These are phyloP conservation scores for Pogonocherus hispidulus DNA, from an alignment of 2,888 invertebrate genomes.

Conservation along the genomic window DNA sequence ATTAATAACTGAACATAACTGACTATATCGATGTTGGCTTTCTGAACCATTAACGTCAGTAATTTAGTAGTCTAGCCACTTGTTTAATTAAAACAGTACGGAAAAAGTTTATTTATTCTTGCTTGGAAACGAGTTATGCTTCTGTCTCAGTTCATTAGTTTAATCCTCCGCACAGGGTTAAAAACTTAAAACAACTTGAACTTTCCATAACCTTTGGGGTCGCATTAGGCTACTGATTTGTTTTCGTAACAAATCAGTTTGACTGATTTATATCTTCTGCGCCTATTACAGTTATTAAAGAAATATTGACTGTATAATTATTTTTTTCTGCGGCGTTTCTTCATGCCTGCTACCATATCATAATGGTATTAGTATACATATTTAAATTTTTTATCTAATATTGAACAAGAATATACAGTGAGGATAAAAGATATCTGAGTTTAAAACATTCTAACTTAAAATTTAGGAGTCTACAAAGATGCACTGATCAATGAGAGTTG, in stretches of 20 bases:
- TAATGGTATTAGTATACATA: too few relatives aligned
- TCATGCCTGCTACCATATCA: too few relatives aligned
- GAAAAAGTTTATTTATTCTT: slow-evolving; percentile 23
- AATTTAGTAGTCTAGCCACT: slow-evolving; percentile 12
- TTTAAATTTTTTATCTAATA: too few relatives aligned
- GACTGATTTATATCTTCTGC: slow-evolving; percentile 34
- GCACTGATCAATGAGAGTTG: too few relatives aligned
- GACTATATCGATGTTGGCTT: neutral
- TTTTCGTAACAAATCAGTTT: slow-evolving; percentile 34
- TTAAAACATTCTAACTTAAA: too few relatives aligned
- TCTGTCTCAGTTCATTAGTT: slow-evolving; percentile 11
- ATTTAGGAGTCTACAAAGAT: too few relatives aligned
- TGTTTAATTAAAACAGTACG: slow-evolving; percentile 25
- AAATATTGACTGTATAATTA: too few relatives aligned
- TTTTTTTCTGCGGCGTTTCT: too few relatives aligned
- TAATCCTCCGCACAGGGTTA: slow-evolving; percentile 23
- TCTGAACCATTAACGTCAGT: slow-evolving; percentile 12
- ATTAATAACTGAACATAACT: too few relatives aligned
- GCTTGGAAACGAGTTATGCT: neutral
- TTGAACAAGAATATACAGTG: too few relatives aligned
- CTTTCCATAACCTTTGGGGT: slow-evolving; percentile 14
- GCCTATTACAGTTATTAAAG: slow-evolving; percentile 18
- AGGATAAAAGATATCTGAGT: too few relatives aligned
- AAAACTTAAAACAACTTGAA: slow-evolving; percentile 10
- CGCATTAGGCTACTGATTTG: slow-evolving; percentile 31